These are phyloP conservation scores for Hyposmocoma kahamanoa DNA, from an alignment of 1,140 invertebrate species.

Conservation along the genomic window DNA sequence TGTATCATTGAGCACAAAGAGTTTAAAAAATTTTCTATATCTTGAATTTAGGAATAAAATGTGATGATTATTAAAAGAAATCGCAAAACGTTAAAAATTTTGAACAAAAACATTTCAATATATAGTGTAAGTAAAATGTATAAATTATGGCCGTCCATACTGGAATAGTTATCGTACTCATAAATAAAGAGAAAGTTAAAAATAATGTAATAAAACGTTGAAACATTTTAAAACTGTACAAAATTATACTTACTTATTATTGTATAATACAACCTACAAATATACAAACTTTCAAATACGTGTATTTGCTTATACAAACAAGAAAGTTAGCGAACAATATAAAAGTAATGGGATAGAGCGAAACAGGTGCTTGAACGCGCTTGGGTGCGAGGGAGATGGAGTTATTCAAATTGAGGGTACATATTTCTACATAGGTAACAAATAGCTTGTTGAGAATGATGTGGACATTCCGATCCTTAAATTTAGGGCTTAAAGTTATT, in stretches of 20 bases:
- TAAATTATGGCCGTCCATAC: neutral
- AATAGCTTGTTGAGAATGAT: constrained; percentile 63
- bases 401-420: constrained; percentile 71
- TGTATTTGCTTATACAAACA: constrained; percentile 73
- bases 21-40: no score
- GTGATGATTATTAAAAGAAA: no score
- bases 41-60: no score
- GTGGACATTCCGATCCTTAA: constrained; percentile 46
- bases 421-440: constrained; percentile 72
- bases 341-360: constrained; percentile 70
- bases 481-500: no score
- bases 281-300: constrained; percentile 72
- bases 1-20: no score
- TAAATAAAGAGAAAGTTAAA: neutral
- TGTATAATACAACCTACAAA: constrained; percentile 66
- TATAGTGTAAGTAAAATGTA: constrained; percentile 1
- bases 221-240: constrained; percentile 26
- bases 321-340: constrained; percentile 74
- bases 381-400: constrained; percentile 41
- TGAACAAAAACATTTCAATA: no score
- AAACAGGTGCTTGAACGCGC: constrained; percentile 21
- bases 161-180: neutral
- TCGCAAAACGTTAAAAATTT: no score
- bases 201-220: constrained; percentile 15
- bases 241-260: constrained; percentile 45